Percentiles rank a stretch among this genome's conserved stretches.
Conservation (phyloP, 2,888 invertebrate species). For the Chalcosyrphus nemorum region DNA sequence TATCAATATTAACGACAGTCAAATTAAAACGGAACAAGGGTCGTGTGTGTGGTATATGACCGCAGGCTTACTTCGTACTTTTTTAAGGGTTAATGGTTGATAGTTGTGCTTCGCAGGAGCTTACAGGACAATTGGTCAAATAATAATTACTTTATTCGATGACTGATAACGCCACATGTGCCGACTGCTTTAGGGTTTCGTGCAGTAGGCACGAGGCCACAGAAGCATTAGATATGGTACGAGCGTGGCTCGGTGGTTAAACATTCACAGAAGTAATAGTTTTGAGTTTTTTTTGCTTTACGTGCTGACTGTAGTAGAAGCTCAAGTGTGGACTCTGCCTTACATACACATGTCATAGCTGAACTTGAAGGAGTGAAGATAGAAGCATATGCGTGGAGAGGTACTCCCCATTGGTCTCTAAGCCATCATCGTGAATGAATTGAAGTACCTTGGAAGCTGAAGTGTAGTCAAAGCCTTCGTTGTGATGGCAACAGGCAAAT, state of each 20-base stretch:
- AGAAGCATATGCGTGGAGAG: no score
- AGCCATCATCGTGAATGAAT: no score
- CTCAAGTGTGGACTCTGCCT: no score
- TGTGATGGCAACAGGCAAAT: no score
- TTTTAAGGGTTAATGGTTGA: slow-evolving; percentile 16
- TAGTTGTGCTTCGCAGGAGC: background rate
- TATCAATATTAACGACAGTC: slow-evolving; percentile 60
- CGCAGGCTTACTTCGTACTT: background rate
- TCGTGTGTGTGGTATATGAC: slow-evolving; percentile 4
- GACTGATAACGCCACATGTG: slow-evolving; percentile 25
- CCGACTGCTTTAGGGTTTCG: background rate
- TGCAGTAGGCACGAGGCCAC: background rate
- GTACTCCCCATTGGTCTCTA: no score
- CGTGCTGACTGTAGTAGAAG: no score
- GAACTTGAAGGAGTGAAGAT: no score
- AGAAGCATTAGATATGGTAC: slow-evolving; percentile 27
- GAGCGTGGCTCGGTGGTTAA: background rate
- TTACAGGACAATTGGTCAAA: background rate
- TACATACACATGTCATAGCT: no score
- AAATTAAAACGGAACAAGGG: slow-evolving; percentile 46
- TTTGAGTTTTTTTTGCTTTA: background rate
- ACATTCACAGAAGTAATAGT: background rate
- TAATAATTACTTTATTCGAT: slow-evolving; percentile 64
- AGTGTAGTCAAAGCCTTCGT: no score
- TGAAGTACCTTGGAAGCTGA: no score